Evolutionary conservation across 2,113 vertebrate genomes (phyloP).

Genomic region (Onychostoma macrolepis): DNA sequence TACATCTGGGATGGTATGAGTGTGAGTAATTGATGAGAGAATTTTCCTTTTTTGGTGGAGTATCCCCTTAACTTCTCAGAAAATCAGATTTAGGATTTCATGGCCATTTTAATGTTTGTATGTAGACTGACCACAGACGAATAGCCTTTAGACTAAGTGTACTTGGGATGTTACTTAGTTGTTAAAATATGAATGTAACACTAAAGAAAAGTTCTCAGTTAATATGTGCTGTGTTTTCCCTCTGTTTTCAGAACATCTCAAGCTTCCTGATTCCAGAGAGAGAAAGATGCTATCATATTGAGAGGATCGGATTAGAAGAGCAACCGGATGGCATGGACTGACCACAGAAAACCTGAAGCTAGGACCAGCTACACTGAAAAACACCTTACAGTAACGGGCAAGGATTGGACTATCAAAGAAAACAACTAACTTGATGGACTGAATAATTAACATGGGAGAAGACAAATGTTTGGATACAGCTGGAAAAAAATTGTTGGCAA

Average conservation of each 20-base stretch:
- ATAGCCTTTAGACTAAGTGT: not conserved
- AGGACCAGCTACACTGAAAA: constrained; percentile 1
- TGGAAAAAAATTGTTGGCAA: constrained; percentile 35
- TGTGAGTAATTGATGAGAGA: too few species aligned
- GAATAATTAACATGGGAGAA: constrained; percentile 9
- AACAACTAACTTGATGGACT: not conserved
- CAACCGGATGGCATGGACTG: not conserved
- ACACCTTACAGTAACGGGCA: not conserved
- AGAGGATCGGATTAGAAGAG: not conserved
- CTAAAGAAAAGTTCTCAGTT: not conserved
- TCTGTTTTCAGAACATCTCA: constrained; percentile 23
- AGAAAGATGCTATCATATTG: not conserved
- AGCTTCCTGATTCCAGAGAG: not conserved
- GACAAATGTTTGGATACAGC: not conserved
- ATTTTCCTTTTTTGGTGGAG: too few species aligned
- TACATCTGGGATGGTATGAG: too few species aligned
- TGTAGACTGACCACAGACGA: not conserved
- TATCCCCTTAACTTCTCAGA: not conserved
- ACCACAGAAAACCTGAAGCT: not conserved
- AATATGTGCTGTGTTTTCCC: not conserved
- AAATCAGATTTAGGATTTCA: not conserved
- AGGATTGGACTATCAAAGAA: not conserved
- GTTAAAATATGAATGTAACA: not conserved
- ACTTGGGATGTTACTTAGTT: not conserved
- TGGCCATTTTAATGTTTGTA: not conserved